A percentile compares a stretch with the other conserved stretches of the same genome.
phyloP scores from a whole-genome alignment of 2,113 vertebrate species.

The Notothenia coriiceps region DNA sequence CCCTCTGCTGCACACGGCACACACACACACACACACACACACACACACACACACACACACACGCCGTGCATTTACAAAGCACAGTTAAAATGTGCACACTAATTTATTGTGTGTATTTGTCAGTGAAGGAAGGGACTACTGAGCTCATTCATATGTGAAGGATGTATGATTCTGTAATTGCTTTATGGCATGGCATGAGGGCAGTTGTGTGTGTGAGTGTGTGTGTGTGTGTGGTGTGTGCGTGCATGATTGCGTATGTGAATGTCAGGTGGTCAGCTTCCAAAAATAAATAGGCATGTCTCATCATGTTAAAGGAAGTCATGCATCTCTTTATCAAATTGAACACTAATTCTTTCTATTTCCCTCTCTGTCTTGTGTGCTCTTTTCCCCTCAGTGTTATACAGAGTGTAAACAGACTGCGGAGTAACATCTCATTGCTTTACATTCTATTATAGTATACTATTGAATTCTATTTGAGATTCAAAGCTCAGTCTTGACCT shows the following conservation, averaged over 20 bases:
- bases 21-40: constrained; percentile 19
- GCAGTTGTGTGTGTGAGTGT: not conserved
- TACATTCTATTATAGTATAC: not conserved
- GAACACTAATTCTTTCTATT: constrained; percentile 22
- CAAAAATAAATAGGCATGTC: constrained; percentile 38
- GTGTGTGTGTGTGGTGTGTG: constrained; percentile 6
- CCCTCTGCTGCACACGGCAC: too few relatives aligned
- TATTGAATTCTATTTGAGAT: not conserved
- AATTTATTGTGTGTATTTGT: constrained; percentile 69
- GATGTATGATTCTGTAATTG: constrained; percentile 60
- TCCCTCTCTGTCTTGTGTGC: not conserved
- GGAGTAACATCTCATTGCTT: not conserved
- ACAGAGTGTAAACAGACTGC: not conserved
- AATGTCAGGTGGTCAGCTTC: constrained; percentile 44
- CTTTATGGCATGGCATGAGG: constrained; percentile 32
- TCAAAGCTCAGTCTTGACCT: not conserved
- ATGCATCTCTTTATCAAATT: constrained; percentile 30
- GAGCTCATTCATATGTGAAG: constrained; percentile 64
- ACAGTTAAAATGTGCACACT: not conserved
- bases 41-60: too few relatives aligned
- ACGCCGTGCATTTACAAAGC: constrained; percentile 31
- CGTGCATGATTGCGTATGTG: not conserved
- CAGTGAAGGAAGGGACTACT: constrained; percentile 42
- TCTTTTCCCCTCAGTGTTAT: not conserved
- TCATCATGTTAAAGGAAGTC: constrained; percentile 48